A percentile compares a stretch with the other conserved stretches of the same genome.
These are phyloP conservation scores for Hippopotamus amphibius DNA, from an alignment of 2,113 vertebrate genomes.

Conservation along the genomic window DNA sequence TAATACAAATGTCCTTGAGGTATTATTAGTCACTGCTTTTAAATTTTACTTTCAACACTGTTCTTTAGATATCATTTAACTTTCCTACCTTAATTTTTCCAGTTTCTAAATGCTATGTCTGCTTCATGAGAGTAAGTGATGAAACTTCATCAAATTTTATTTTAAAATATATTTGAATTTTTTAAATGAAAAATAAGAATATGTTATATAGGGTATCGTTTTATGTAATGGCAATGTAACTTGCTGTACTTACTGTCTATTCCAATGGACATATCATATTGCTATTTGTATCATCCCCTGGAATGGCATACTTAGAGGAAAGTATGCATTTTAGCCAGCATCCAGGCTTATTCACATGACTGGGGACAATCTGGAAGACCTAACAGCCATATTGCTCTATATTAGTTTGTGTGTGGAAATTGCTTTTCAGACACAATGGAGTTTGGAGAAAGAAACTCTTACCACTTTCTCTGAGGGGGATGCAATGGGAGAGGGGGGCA, in stretches of 20 bases:
- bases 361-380: not conserved
- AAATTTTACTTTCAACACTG: not conserved
- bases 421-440: not conserved
- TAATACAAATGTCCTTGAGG: not conserved
- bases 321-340: not conserved
- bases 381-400: not conserved
- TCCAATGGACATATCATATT: not conserved
- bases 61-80: not conserved
- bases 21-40: not conserved
- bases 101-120: not conserved
- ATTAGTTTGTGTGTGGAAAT: not conserved
- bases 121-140: not conserved
- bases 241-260: not conserved
- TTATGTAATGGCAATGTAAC: not conserved
- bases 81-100: constrained; percentile 6
- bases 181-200: not conserved
- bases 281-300: not conserved
- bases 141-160: constrained; percentile 27
- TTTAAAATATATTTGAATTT: not conserved
- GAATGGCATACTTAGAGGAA: not conserved
- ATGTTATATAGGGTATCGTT: not conserved
- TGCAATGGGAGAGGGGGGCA: not conserved
- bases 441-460: not conserved
- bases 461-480: not conserved
- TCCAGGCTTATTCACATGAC: not conserved